Conservation (phyloP, 1,140 invertebrate species). For the Drosophila gunungcola region DNA sequence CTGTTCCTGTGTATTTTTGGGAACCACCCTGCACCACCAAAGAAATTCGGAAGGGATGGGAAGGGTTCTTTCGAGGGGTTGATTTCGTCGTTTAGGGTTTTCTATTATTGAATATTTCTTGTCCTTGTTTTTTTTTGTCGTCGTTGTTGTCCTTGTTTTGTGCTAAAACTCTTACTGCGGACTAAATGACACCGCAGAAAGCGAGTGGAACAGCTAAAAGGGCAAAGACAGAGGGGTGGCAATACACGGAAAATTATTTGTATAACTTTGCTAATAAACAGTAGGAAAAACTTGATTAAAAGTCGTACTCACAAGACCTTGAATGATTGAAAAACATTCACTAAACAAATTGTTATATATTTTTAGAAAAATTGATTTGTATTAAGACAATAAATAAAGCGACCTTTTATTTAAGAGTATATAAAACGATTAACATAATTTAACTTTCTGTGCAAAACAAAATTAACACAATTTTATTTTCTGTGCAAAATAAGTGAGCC, state of each 20-base stretch:
- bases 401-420: no score
- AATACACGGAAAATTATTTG: constrained; percentile 1
- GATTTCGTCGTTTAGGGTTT: constrained; percentile 58
- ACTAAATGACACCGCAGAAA: constrained; percentile 80
- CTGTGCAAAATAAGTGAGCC: constrained; percentile 11
- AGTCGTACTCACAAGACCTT: no score
- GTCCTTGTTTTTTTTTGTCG: constrained; percentile 28
- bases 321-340: no score
- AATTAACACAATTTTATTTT: neutral
- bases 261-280: neutral
- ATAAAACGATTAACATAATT: no score
- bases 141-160: constrained; percentile 13
- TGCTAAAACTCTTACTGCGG: constrained; percentile 56
- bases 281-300: no score
- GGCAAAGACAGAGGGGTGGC: constrained; percentile 56
- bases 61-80: constrained; percentile 51
- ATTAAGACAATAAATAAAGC: no score
- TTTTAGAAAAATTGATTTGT: no score
- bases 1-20: constrained; percentile 8
- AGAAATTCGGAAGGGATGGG: neutral
- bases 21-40: constrained; percentile 24
- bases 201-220: constrained; percentile 49
- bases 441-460: no score
- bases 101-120: constrained; percentile 74
- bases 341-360: no score